A percentile compares a stretch with the other conserved stretches of the same genome.
These are phyloP conservation scores for Mus musculus DNA, from an alignment of 2,113 vertebrate species.

Conservation along the genomic window DNA sequence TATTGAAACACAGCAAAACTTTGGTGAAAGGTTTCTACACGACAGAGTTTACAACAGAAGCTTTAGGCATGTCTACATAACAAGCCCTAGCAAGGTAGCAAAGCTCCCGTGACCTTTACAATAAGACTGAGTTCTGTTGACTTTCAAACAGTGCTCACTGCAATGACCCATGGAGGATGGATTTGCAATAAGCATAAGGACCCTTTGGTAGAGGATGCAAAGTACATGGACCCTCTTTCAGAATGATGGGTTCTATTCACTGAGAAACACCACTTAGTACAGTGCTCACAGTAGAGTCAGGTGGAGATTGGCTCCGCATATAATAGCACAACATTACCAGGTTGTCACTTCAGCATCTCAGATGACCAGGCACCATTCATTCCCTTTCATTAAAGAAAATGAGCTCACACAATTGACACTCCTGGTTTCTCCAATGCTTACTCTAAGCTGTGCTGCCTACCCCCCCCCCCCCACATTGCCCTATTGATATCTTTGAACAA, in stretches of 20 bases:
- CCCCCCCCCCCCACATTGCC: background rate
- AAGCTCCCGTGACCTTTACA: background rate
- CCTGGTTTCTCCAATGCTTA: background rate
- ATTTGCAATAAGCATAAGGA: too few relatives aligned
- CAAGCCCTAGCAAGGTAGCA: background rate
- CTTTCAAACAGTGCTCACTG: background rate
- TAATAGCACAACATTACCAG: too few relatives aligned
- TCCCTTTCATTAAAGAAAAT: background rate
- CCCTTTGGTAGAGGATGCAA: background rate
- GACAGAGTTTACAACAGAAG: background rate
- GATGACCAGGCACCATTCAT: too few relatives aligned
- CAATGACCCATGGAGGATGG: too few relatives aligned
- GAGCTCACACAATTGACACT: background rate
- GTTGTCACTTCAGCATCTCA: background rate
- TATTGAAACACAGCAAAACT: background rate
- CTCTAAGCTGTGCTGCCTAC: background rate
- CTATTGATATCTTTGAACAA: slow-evolving; percentile 46
- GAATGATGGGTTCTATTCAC: background rate
- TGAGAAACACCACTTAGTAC: background rate
- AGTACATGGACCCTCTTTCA: background rate
- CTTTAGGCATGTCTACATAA: background rate
- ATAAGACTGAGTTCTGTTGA: background rate
- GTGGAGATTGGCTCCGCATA: background rate
- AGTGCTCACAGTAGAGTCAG: background rate
- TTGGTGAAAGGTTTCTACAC: background rate